Evolutionary conservation across 1,140 invertebrate genomes (phyloP), one percentile per base, ranked within the genome.

Genomic region (Dendroctonus ponderosae): DNA sequence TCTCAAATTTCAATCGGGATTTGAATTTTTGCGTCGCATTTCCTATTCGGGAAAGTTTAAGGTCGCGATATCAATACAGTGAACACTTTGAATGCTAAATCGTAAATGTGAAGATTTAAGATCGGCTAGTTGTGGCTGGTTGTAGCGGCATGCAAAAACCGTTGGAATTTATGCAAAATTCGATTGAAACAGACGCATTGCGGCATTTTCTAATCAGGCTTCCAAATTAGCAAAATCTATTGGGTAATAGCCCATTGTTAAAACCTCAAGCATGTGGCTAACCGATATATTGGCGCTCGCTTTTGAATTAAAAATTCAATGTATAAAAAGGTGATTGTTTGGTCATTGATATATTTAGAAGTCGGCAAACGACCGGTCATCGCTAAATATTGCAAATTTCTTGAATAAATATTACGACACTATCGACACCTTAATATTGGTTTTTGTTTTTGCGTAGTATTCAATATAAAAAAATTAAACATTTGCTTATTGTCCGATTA

Each of bases 331-430:
- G 48, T 66, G 61, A 26, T 26, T 26, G 57, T 51, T 68, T 26
- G 64, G 52, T 71, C 70, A 69, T 61, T 71, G 70, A 57, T 71
- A 71, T 69, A 71, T 69, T 71, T 71, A 71, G 70, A 71, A 66
- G 58, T 53, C 53, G 58, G 60, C 67, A 68, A 54, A 37, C 66
- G 59, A 58, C 41, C 54, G 67, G 70, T 69, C 70, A 71, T 71
- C 70, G 67, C 64, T 71, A 68, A 69, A 71, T 71, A 71, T 63
- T 69, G 70, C 67, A 71, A 71, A 71, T 71, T 62, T 58, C 51
- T 69, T 67, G 70, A 68, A 68, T 71, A 71, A 66, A 71, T 67
- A 70, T 67, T 70, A 62, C 44, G 66, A 44, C 52, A 50, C 62
- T 7, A 48, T 56, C 37, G 62, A 65, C 12, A 57, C 15, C 49